Conservation (phyloP, 2,113 vertebrate genomes). For the Hemiprocne comata region DNA sequence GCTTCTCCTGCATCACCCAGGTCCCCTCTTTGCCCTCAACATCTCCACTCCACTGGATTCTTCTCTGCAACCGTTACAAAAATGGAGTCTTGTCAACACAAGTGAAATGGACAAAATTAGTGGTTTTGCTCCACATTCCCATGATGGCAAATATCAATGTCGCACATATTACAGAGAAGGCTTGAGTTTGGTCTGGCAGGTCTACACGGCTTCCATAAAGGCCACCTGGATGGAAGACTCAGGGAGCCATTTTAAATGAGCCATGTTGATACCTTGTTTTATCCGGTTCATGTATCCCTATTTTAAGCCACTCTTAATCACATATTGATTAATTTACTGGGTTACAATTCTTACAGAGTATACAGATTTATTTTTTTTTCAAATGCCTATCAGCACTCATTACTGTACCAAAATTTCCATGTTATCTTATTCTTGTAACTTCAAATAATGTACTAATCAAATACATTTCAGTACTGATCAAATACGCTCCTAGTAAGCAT, state of each 20-base stretch:
- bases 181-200: not conserved
- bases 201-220: not conserved
- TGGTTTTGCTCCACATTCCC: not conserved
- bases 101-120: not conserved
- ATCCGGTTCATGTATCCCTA: not conserved
- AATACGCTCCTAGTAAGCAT: not conserved
- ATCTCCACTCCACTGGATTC: not conserved
- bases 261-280: not conserved
- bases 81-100: not conserved
- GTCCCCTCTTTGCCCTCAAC: not conserved
- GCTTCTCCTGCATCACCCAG: not conserved
- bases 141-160: not conserved
- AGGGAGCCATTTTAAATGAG: not conserved
- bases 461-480: not conserved
- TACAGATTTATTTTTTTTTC: not conserved
- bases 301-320: not conserved
- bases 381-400: not conserved
- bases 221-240: not conserved
- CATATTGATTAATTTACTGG: not conserved
- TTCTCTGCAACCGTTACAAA: not conserved
- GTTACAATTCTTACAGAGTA: not conserved
- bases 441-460: not conserved
- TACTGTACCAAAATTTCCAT: not conserved
- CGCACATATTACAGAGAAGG: not conserved
- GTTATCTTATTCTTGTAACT: not conserved